Evolutionary conservation across 2,113 vertebrate species (phyloP), one percentile per base, ranked within the genome.

Genomic region (Serilophus lunatus): DNA sequence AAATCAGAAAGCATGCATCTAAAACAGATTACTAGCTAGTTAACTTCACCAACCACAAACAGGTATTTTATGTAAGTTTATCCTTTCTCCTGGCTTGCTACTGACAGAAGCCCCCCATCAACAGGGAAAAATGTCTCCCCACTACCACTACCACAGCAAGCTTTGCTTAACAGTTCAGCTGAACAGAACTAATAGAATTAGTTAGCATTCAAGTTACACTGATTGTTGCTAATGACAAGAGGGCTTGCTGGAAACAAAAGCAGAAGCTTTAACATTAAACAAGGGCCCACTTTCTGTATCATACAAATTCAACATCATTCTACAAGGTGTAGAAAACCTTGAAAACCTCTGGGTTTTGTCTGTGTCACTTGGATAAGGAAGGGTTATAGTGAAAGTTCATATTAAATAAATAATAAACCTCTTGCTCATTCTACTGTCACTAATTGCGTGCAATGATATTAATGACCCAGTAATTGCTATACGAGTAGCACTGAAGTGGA

Each of bases 371-470:
- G 95, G 84, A 51, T 82, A 82, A 91, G 84, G 90, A 96, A 96
- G 92, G 92, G 92, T 98, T 95, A 88, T 85, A 94, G 88, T 78
- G 68, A 74, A 97, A 96, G 90, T 96, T 96, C 93, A 80, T 42
- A 95, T 78, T 77, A 85, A 90, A 90, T 90, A 96, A 92, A 92
- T 88, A 95, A 92, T 91, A 95, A 95, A 77, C 83, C 86, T 95
- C 94, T 82, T 82, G 96, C 92, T 96, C 95, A 82, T 90, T 97
- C 95, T 82, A 64, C 96, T 96, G 96, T 97, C 95, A 97, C 97
- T 98, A 98, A 98, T 98, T 97, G 87, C 95, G 96, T 84, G 98
- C 98, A 98, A 98, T 98, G 98, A 98, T 98, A 98, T 98, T 98
- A 99, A 98, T 98, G 97, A 97, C 92, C 97, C 94, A 93, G 94